Conservation (phyloP, 2,113 vertebrate species). For the Hyperopisus bebe region DNA sequence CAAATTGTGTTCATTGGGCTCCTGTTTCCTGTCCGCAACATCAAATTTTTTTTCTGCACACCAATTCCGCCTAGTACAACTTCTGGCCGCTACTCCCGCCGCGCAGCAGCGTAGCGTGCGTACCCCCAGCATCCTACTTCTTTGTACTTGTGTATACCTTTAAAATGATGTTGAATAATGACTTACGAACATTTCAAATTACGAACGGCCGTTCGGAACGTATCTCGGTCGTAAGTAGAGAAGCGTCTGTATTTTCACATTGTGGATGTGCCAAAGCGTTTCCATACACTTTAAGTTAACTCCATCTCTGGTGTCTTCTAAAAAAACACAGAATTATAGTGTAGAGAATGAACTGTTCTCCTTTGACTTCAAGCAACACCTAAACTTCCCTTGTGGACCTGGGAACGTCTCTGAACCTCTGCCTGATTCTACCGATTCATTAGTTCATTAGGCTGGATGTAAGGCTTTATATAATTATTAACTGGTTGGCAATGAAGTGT, state of each 20-base stretch:
- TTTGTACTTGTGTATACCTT: no score
- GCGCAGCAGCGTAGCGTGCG: no score
- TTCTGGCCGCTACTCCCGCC: no score
- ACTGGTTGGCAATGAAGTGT: neutral
- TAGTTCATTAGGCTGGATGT: neutral
- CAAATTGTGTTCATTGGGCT: no score
- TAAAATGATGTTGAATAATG: no score
- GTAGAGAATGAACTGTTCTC: neutral
- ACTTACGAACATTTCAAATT: no score
- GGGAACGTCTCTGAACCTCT: neutral
- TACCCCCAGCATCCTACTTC: no score
- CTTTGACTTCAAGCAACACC: neutral
- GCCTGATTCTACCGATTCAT: neutral
- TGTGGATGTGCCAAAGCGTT: neutral
- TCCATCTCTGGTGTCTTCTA: neutral
- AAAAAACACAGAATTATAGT: neutral
- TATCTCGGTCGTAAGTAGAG: no score
- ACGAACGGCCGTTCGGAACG: no score
- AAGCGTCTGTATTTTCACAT: neutral
- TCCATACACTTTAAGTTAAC: neutral
- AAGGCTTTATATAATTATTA: neutral
- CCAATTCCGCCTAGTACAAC: no score
- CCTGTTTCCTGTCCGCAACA: no score
- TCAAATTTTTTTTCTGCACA: no score
- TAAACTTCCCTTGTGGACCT: neutral